These are phyloP conservation scores for Palythoa grandiflora DNA, from an alignment of 92 coral and sea anemone genomes.

Conservation along the genomic window DNA sequence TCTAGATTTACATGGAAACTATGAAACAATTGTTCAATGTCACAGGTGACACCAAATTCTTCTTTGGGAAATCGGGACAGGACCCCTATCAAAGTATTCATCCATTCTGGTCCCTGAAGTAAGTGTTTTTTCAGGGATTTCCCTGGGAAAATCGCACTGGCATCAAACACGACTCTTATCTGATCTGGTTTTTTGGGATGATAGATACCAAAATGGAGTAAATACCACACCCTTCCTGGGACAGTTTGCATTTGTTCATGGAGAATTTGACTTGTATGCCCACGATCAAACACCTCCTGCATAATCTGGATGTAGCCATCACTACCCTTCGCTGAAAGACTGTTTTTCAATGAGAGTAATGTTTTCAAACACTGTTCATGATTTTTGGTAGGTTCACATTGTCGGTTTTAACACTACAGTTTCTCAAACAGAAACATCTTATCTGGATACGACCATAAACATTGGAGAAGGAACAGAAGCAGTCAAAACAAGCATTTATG, in stretches of 20 bases:
- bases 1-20: slow-evolving; percentile 66
- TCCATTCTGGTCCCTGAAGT: slow-evolving; percentile 66
- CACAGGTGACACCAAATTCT: slow-evolving; percentile 68
- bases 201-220: slow-evolving; percentile 61
- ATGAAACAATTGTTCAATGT: slow-evolving; percentile 7
- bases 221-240: slow-evolving; percentile 63
- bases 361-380: too few species aligned
- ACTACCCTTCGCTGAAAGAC: too few species aligned
- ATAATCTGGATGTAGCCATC: too few species aligned
- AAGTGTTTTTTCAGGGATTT: slow-evolving; percentile 54
- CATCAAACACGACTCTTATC: slow-evolving; percentile 38
- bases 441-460: too few species aligned
- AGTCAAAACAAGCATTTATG: too few species aligned
- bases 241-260: slow-evolving; percentile 23
- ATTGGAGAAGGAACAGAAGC: too few species aligned
- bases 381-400: too few species aligned
- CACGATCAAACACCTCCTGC: slow-evolving; percentile 53
- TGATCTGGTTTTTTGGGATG: slow-evolving; percentile 65
- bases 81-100: slow-evolving; percentile 68
- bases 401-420: too few species aligned
- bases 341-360: too few species aligned
- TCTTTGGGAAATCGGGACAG: slow-evolving; percentile 70
- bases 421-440: too few species aligned
- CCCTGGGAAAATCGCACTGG: slow-evolving; percentile 47
- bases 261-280: slow-evolving; percentile 63